Conservation (phyloP, 2,888 invertebrate species). For the Cataglyphis altisquamis region DNA sequence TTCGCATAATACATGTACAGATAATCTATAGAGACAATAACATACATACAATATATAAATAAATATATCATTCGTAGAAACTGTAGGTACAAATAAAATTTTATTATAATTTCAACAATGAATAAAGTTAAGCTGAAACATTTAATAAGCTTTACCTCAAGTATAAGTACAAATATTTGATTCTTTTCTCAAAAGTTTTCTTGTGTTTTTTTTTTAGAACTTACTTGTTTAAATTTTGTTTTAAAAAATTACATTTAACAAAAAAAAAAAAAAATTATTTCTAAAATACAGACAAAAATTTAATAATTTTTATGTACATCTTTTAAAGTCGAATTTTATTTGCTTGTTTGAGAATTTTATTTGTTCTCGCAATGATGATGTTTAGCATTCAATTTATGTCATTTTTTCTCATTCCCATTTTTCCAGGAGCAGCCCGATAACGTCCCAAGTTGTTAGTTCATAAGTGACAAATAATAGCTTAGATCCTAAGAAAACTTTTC, state of each 20-base stretch:
- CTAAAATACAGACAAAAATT: background rate
- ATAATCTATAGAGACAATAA: slow-evolving; percentile 38
- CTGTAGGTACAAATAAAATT: slow-evolving; percentile 40
- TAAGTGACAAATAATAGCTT: slow-evolving; percentile 74
- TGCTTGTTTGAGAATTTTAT: background rate
- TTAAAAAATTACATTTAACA: background rate
- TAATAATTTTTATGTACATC: background rate
- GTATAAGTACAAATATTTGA: slow-evolving; percentile 6
- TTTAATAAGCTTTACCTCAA: slow-evolving; percentile 9
- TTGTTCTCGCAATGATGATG: background rate
- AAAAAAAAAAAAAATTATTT: background rate
- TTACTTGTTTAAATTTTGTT: slow-evolving; percentile 11
- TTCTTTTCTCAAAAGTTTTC: background rate
- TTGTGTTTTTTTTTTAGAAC: background rate
- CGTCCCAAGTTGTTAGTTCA: slow-evolving; percentile 79
- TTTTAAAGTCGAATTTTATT: background rate
- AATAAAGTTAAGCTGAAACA: slow-evolving; percentile 1
- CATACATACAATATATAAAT: slow-evolving; percentile 16
- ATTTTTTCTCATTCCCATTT: slow-evolving; percentile 27
- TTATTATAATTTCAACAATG: slow-evolving; percentile 18
- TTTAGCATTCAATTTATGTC: background rate
- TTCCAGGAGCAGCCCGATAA: slow-evolving; percentile 76
- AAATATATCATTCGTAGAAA: slow-evolving; percentile 38
- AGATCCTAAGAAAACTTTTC: slow-evolving; percentile 70
- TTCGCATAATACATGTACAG: slow-evolving; percentile 46